Evolutionary conservation across 1,140 invertebrate genomes (phyloP).

Genomic region (Coenobita brevimanus): DNA sequence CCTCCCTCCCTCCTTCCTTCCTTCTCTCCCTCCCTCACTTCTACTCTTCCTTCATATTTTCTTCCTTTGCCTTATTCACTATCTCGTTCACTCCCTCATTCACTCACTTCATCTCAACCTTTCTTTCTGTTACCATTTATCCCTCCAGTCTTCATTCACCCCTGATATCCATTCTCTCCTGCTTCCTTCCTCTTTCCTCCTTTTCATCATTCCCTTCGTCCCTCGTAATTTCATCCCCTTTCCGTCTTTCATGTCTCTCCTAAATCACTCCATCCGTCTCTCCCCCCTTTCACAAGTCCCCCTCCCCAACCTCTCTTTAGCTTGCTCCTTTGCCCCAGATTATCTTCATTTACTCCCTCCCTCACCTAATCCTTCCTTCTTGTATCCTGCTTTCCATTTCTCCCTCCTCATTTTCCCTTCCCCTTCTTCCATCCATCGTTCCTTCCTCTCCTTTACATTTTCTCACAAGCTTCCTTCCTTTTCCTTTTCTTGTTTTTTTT

Average conservation of each 20-base stretch:
- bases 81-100: not conserved
- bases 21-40: not conserved
- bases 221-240: not conserved
- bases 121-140: conserved; percentile 22
- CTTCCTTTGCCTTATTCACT: not conserved
- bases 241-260: not conserved
- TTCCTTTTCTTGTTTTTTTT: not conserved
- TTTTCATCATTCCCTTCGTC: conserved; percentile 18
- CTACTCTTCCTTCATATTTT: not conserved
- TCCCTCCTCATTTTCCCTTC: not conserved
- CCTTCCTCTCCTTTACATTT: not conserved
- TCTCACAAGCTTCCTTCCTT: not conserved
- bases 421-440: not conserved
- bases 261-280: too few species aligned
- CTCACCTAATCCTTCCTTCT: not conserved
- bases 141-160: conserved; percentile 7
- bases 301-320: too few species aligned
- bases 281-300: not conserved
- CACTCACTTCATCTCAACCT: not conserved
- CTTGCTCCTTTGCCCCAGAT: too few species aligned
- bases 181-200: conserved; percentile 6
- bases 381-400: too few species aligned
- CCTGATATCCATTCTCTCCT: not conserved
- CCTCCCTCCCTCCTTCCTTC: not conserved
- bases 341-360: not conserved